phyloP scores from a whole-genome alignment of 2,888 invertebrate species.

The Caenorhabditis sp. region DNA sequence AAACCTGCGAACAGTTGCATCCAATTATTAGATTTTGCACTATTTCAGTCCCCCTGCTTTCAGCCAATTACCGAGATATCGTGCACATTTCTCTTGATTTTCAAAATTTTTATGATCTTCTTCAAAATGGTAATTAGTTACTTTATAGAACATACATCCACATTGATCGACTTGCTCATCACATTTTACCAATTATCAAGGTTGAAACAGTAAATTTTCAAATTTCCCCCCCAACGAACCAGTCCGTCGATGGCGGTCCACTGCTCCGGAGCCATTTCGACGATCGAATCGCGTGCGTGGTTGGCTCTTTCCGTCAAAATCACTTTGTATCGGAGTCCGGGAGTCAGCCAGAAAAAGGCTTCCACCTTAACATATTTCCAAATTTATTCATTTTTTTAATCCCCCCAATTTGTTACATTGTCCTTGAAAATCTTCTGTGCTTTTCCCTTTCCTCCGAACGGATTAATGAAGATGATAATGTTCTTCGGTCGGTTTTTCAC shows the following conservation, averaged over 20 bases:
- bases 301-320: conserved; percentile 86
- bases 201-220: neutral
- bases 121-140: no score
- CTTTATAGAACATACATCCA: no score
- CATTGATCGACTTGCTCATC: conserved; percentile 14
- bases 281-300: conserved; percentile 85
- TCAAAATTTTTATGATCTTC: no score
- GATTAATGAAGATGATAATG: conserved; percentile 88
- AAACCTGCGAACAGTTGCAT: conserved; percentile 82
- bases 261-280: conserved; percentile 66
- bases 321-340: conserved; percentile 82
- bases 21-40: no score
- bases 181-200: neutral
- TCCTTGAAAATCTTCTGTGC: conserved; percentile 86
- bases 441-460: conserved; percentile 87
- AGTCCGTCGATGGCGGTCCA: conserved; percentile 64
- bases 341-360: conserved; percentile 81
- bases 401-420: conserved; percentile 80
- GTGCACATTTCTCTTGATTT: no score
- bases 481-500: conserved; percentile 83
- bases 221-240: conserved; percentile 13
- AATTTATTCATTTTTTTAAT: neutral
- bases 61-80: no score
- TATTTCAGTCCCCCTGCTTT: no score
- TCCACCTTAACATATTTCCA: conserved; percentile 73